Conservation (phyloP, 2,113 vertebrate species). For the Cephalophus harveyi region DNA sequence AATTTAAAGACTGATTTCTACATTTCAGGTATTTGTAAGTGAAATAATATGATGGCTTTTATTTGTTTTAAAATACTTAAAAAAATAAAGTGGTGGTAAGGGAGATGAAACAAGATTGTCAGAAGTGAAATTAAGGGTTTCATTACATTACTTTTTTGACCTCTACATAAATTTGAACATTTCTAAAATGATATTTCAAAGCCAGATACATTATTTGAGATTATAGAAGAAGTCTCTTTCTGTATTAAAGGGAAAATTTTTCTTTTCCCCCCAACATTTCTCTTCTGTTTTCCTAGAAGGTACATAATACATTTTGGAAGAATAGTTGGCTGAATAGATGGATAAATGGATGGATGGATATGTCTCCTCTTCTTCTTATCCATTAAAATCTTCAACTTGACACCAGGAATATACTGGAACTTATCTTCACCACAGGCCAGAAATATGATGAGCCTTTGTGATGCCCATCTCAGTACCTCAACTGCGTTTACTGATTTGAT, state of each 20-base stretch:
- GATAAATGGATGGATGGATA: not conserved
- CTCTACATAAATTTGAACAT: not conserved
- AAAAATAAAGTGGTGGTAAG: not conserved
- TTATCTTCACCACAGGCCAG: not conserved
- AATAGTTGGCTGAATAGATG: not conserved
- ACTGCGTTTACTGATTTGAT: not conserved
- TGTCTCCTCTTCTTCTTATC: not conserved
- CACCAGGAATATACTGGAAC: not conserved
- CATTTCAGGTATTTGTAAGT: not conserved
- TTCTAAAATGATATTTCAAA: not conserved
- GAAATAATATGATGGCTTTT: not conserved
- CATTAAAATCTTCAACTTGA: not conserved
- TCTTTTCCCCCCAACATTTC: not conserved
- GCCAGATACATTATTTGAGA: not conserved
- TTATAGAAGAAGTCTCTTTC: not conserved
- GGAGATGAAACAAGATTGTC: not conserved
- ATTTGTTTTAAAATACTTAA: not conserved
- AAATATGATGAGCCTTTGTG: not conserved
- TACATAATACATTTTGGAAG: not conserved
- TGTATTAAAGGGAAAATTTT: not conserved
- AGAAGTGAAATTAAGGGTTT: not conserved
- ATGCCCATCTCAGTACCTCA: not conserved
- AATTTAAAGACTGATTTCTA: not conserved
- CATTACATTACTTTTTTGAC: not conserved
- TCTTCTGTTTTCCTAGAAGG: not conserved